These are phyloP conservation scores for Tamandua tetradactyla DNA, from an alignment of 2,797 vertebrate genomes.

Conservation along the genomic window DNA sequence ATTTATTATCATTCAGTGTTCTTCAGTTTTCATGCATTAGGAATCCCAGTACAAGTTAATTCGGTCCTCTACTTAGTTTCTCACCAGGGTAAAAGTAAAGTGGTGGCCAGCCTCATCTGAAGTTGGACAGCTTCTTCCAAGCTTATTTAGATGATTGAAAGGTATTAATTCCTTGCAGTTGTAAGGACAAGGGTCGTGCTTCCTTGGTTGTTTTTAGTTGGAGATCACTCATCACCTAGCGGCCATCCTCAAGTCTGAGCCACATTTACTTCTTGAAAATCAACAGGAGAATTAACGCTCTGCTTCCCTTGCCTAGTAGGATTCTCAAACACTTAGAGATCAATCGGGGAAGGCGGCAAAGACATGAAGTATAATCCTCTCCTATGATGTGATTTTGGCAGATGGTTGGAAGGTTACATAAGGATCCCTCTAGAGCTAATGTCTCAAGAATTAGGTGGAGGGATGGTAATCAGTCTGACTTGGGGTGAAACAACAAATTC, in stretches of 20 bases:
- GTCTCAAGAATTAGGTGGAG: background rate
- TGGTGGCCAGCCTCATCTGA: too few species aligned
- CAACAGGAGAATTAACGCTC: background rate
- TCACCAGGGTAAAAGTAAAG: background rate
- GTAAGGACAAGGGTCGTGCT: background rate
- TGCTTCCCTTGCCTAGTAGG: background rate
- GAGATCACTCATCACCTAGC: background rate
- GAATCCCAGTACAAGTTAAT: background rate
- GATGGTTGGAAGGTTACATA: background rate
- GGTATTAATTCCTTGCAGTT: background rate
- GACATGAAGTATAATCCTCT: too few species aligned
- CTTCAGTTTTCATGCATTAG: accelerated
- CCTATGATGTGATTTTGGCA: background rate
- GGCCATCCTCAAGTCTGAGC: background rate
- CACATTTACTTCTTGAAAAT: background rate
- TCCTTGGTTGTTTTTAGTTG: background rate
- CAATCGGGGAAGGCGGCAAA: background rate
- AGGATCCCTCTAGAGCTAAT: background rate
- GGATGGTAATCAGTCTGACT: background rate
- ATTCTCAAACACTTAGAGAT: background rate
- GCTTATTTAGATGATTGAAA: background rate
- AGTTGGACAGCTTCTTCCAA: background rate
- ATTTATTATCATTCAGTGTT: background rate
- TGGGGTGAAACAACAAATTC: background rate
- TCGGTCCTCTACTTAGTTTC: accelerated